Conservation (phyloP, 1,140 invertebrate species). For the Armadillidium nasatum region DNA sequence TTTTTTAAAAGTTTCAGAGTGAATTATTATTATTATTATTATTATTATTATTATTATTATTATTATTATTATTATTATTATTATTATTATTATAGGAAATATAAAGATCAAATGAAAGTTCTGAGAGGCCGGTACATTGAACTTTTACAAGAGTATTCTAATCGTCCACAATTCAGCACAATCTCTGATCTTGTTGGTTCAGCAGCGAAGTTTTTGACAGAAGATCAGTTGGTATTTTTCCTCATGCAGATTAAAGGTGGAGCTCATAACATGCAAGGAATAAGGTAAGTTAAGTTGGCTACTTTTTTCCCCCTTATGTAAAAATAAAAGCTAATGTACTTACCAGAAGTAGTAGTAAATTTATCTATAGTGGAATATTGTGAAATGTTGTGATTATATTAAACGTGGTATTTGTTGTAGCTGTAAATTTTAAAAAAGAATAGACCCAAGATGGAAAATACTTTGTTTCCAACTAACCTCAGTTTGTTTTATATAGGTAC, state of each 20-base stretch:
- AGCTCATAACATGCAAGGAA: slow-evolving; percentile 33
- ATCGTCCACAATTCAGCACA: slow-evolving; percentile 31
- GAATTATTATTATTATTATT: too few relatives aligned
- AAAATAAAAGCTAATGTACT: too few relatives aligned
- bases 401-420: too few relatives aligned
- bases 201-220: slow-evolving; percentile 39
- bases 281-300: slow-evolving; percentile 22
- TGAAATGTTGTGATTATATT: too few relatives aligned
- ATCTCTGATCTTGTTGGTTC: slow-evolving; percentile 37
- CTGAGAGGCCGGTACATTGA: slow-evolving; percentile 65
- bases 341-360: too few relatives aligned
- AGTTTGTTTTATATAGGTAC: slow-evolving; percentile 28
- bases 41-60: too few relatives aligned
- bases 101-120: slow-evolving; percentile 26
- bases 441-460: too few relatives aligned
- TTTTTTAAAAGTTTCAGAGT: too few relatives aligned
- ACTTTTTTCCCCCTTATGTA: not conserved
- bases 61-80: too few relatives aligned
- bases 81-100: slow-evolving; percentile 13
- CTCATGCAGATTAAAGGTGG: slow-evolving; percentile 37
- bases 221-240: slow-evolving; percentile 40
- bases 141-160: slow-evolving; percentile 60
- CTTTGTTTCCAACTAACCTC: too few relatives aligned
- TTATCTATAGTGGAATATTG: too few relatives aligned
- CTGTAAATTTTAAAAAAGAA: too few relatives aligned